Evolutionary conservation across 2,888 invertebrate genomes (phyloP), one percentile per base, ranked within the genome.

Genomic region (Pseudococcus jackbeardsleyi): DNA sequence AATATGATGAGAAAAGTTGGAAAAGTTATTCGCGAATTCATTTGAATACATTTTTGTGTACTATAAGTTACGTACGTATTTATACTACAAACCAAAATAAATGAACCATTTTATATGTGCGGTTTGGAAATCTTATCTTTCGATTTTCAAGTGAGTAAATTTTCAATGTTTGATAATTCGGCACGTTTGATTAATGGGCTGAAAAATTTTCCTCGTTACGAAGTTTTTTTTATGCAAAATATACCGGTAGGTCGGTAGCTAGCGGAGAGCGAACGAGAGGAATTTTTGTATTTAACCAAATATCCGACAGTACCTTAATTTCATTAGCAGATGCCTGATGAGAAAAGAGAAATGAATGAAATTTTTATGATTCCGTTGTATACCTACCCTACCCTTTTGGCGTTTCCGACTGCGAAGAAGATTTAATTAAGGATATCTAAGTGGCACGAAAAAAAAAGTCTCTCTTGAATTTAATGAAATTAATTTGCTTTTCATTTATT

Each of bases 351-450:
- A 72, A 72, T 72, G 17, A 72, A 72, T 26, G 26, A 33, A 72
- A 72, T 72, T 72, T 72, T 72, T 72, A 72, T 72, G 72, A 72
- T 72, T 72, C 72, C 72, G 72, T 72, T 72, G 15, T 72, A 33
- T 72, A 33, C 15, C 26, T 72, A 33, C 15, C 33, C 26, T 15
- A 5, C 33, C 33, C 33, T 72, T 0, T 33, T 33, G 17, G 3
- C 33, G 6, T 72, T 72, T 72, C 17, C 6, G 3, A 12, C 72
- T 17, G 15, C 5, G 12, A 26, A 15, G 72, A 33, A 72, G 33
- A 72, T 33, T 26, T 72, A 72, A 72, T 72, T 72, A 72, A 72
- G 72, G 33, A 72, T 72, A 72, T 72, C 33, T 72, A 33, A 72
- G 33, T 72, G 39, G 72, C 72, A 72, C 15, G 39, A 33, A 17